Conservation (phyloP, 2,113 vertebrate species). For the Falco punctatus region DNA sequence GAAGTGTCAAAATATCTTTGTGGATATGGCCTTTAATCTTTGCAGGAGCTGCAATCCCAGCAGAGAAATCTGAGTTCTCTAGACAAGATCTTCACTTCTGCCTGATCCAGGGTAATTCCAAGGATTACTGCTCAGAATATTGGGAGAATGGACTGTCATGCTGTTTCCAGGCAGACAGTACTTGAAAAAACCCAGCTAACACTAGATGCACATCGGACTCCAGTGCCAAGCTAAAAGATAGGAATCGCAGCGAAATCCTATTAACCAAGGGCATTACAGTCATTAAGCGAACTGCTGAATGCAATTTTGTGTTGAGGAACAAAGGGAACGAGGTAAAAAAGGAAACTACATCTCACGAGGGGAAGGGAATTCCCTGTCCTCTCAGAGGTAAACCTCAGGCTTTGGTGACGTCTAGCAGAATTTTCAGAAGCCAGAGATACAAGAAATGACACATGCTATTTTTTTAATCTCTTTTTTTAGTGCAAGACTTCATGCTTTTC, state of each 20-base stretch:
- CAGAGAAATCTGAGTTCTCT: constrained; percentile 56
- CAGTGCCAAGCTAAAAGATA: constrained; percentile 40
- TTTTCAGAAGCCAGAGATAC: neutral
- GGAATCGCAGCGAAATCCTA: constrained; percentile 56
- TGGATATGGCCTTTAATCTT: constrained; percentile 47
- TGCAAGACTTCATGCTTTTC: neutral
- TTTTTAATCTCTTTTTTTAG: neutral
- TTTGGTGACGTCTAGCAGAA: neutral
- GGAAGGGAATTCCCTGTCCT: constrained; percentile 34
- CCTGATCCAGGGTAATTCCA: constrained; percentile 67
- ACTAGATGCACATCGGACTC: neutral
- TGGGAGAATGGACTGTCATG: constrained; percentile 26
- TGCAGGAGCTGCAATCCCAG: constrained; percentile 24
- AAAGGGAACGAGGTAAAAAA: neutral
- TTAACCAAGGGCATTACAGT: constrained; percentile 59
- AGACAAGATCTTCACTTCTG: constrained; percentile 62
- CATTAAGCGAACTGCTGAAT: constrained; percentile 30
- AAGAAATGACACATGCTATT: neutral
- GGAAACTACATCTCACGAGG: neutral
- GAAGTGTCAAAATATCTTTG: constrained; percentile 17
- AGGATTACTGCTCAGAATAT: constrained; percentile 66
- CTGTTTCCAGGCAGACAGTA: constrained; percentile 14
- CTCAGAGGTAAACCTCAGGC: neutral
- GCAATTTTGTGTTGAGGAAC: neutral
- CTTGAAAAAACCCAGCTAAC: constrained; percentile 27